Evolutionary conservation across 2,797 vertebrate species (phyloP), one percentile per base, ranked within the genome.

Genomic region (Helicolenus hilgendorfi): DNA sequence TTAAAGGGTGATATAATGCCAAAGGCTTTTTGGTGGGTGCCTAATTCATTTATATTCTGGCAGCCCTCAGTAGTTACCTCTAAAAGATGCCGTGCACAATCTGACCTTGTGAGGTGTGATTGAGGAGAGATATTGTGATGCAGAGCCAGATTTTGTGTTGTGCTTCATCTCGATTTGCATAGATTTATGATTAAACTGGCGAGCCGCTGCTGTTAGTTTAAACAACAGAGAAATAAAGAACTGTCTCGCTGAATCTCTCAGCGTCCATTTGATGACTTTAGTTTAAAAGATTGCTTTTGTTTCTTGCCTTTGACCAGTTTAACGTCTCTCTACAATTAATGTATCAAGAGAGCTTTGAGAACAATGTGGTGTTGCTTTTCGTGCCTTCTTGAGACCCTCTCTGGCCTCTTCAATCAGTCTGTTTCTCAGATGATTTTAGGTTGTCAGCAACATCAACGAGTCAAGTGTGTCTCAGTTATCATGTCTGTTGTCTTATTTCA

Each of bases 21-120:
- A 45, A 24, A 56, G 24, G 67, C 24, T 38, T 80, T 81, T 67
- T 60, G 8, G 38, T 45, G 26, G 24, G 7, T 38, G 22, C 2
- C 9, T 29, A 9, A 59, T 77, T 84, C 20, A 86, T 93, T 92
- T 78, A 64, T 35, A 86, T 79, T 86, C 84, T 78, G 63, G 41
- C 53, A 53, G 74, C 5, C 4, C n/a, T 41, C 27, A 2, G 22
- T 26, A 33, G 62, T 84, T 74, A 72, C 14, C 69, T 72, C 2
- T 38, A 3, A 41, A 79, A 59, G 27, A 65, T 24, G 36, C 60
- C 11, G 73, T 26, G 38, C 65, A 56, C 72, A 64, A 41, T 65
- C 38, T 70, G 62, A 83, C 79, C 81, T 79, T 83, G 70, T 59
- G 41, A 56, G 67, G 8, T 74, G 26, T 58, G 86, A 79, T 13